Base-by-base conservation (phyloP, 92 coral and sea anemone species). In the Zoanthus sociatus region DNA sequence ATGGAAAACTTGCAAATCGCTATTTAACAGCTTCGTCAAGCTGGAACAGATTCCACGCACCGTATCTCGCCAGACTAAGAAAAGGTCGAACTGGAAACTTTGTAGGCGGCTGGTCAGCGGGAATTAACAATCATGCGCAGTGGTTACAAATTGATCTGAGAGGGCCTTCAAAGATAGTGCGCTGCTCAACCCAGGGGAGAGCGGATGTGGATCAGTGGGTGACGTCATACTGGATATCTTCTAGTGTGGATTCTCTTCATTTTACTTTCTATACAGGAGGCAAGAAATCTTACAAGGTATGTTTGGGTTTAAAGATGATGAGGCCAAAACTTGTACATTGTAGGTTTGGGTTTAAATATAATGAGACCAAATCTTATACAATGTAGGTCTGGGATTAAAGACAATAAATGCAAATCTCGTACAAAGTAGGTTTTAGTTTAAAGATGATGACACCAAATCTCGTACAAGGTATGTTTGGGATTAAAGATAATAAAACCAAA, bases 141-240 rank as follows among this genome's bases (percentile, higher is more conserved):
- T 81, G 85, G 85, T 32, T 81, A 70, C 85, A 81, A 42, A 81
- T 81, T 66, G 76, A 81, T 14, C 46, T 69, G 14, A 61, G 61
- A 10, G 53, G 58, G 47, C 85, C 85, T 20, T 66, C 85, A 12
- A 81, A 66, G 85, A 81, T 81, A 16, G 85, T 81, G 46, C 85
- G 85, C 20, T 45, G 73, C 60, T 66, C 85, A 45, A 81, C 85
- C 58, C 85, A 81, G 85, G 85, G 85, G 60, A 21, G 85, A 67
- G 74, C 73, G 13, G 85, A 81, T 47, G 76, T 66, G 0, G 85
- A 81, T 17, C 85, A 81, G 12, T 81, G 85, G 85, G 85, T 81
- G 63, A 81, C 85, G 61, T 81, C 85, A 66, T 81, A 66, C 37
- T 81, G 85, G 85, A 74, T 81, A 13, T 81, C 85, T 20, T 81